Base-by-base conservation (phyloP, 2,113 vertebrate genomes). In the Charina bottae region DNA sequence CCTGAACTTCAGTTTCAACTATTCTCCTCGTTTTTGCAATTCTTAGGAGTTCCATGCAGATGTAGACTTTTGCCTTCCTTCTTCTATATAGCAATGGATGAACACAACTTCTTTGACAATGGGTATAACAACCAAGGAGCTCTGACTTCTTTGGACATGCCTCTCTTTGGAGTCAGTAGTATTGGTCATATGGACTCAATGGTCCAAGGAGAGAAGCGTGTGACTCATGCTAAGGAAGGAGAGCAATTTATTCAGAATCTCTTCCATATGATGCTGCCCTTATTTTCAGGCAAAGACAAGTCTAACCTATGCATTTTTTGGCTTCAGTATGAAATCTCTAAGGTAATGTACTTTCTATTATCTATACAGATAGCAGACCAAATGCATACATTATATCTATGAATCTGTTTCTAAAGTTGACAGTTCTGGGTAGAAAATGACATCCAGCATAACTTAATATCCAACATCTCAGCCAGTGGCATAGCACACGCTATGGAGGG, bases 291-390 rank as follows among this genome's bases (percentile, higher is more conserved):
- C 87, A 92, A 96, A 55, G 98, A 98, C 90, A 97, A 97, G 94
- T 96, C 97, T 26, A 93, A 95, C 85, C 96, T 99, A 53, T 97
- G 97, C 2, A 92, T 98, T 92, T 98, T 97, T 95, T 98, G 98
- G 98, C 95, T 99, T n/a, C 98, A 95, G 93, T 99, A 99, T 13
- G 98, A 99, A 97, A 98, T 98, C 89, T 97, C 97, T 1, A 99
- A 99, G 98, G 99, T 99, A 96, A 95, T 64, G 33, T 33, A 11
- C 8, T 37, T 85, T 78, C n/a, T 58, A 0, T 26, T 58, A 1
- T 60, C 55, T 26, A 13, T 37, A n/a, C 46, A 56, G 26, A 85
- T 84, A 17, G 4, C n/a, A 60, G 42, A 2, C 6, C 37, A 84
- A 59, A 64, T 37, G 8, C 8, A 28, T 84, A 42, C 17, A 58